phyloP scores from a whole-genome alignment of 2,797 vertebrate species.

The Rhabdomys pumilio region DNA sequence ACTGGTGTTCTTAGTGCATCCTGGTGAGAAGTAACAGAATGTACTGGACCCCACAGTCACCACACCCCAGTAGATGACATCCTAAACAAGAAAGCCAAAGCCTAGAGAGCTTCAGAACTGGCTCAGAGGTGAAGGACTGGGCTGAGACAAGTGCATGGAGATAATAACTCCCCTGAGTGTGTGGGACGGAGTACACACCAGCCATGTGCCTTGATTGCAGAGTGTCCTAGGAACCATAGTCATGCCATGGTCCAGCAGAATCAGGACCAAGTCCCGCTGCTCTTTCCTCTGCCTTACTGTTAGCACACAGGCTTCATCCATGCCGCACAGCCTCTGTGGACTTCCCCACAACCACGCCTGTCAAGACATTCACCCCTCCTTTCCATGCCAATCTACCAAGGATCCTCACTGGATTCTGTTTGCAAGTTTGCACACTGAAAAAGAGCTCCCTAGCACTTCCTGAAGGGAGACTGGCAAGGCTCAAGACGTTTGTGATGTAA shows the following conservation, averaged over 20 bases:
- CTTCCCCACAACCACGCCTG: not conserved
- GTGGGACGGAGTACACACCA: rapidly evolving
- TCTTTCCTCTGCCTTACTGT: not conserved
- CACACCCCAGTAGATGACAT: not conserved
- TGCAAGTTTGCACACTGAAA: rapidly evolving
- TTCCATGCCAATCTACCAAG: not conserved
- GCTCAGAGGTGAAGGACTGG: not conserved
- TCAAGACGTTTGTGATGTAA: not conserved
- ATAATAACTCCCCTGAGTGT: not conserved
- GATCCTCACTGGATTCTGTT: not conserved
- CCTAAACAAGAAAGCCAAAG: not conserved
- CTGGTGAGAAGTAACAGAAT: not conserved
- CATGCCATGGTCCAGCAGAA: not conserved
- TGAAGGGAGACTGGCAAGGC: rapidly evolving
- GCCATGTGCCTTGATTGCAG: not conserved
- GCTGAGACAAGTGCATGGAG: not conserved
- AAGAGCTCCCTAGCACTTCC: not conserved
- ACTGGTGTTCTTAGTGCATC: rapidly evolving
- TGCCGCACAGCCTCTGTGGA: not conserved
- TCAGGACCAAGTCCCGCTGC: not conserved
- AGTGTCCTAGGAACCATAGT: not conserved
- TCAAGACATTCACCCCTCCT: not conserved
- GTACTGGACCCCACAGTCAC: not conserved
- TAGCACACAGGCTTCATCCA: not conserved
- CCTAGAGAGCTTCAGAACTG: not conserved